These are phyloP conservation scores for Lycia hirtaria DNA, from an alignment of 2,888 invertebrate genomes.

Conservation along the genomic window DNA sequence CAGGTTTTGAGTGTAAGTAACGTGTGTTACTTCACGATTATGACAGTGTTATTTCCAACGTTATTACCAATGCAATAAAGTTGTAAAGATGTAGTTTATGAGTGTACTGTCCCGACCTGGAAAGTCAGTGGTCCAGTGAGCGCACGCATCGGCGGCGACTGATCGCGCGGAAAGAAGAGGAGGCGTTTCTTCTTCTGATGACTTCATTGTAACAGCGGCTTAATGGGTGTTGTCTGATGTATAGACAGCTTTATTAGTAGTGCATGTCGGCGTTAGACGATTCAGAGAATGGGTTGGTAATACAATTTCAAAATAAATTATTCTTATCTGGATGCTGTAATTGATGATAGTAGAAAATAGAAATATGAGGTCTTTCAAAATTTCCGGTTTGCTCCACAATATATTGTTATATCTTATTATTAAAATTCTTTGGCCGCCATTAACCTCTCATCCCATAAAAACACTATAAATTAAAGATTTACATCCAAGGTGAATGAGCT, in stretches of 20 bases:
- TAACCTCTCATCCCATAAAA: neutral
- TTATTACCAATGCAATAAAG: constrained; percentile 12
- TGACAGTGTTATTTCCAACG: constrained; percentile 3
- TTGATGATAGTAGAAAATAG: neutral
- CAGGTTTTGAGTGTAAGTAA: constrained; percentile 16
- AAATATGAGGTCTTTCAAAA: neutral
- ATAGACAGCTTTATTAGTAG: constrained; percentile 37
- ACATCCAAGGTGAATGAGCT: neutral
- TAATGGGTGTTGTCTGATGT: constrained; percentile 45
- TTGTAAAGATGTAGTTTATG: constrained; percentile 10
- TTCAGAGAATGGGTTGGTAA: constrained; percentile 19
- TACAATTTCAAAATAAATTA: neutral
- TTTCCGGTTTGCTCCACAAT: too few species aligned
- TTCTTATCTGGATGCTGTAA: neutral
- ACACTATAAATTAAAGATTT: too few species aligned
- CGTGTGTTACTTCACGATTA: constrained; percentile 10
- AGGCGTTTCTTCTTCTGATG: constrained; percentile 50
- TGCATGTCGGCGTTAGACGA: constrained; percentile 33
- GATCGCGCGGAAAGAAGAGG: constrained; percentile 65
- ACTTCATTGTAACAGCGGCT: constrained; percentile 52
- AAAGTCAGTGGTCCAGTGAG: constrained; percentile 60
- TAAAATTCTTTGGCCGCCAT: too few species aligned
- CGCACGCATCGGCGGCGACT: constrained; percentile 56
- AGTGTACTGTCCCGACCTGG: constrained; percentile 50
- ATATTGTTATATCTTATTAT: too few species aligned